Conservation (phyloP, 1,140 invertebrate species). For the Augochlora pura region DNA sequence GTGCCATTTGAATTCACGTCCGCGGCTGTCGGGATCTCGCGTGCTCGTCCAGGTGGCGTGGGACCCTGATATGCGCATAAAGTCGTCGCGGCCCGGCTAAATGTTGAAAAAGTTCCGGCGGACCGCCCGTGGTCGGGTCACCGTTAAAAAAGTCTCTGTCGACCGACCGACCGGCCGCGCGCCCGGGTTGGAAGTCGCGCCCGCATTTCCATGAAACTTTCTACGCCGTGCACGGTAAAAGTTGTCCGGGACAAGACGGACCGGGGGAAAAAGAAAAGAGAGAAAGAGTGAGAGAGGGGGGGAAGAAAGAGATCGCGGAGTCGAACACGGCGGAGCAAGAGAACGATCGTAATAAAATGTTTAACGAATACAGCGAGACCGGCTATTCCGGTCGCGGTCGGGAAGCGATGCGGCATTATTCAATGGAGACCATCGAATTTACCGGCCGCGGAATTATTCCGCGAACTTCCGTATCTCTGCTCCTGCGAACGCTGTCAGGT, state of each 20-base stretch:
- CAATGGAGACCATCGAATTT: conserved; percentile 20
- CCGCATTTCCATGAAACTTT: neutral
- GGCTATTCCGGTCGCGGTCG: neutral
- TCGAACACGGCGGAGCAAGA: neutral
- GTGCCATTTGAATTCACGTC: conserved; percentile 8
- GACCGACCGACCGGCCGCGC: too few relatives aligned
- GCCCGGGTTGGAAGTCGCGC: too few relatives aligned
- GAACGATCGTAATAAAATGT: conserved; percentile 6
- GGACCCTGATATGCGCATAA: neutral
- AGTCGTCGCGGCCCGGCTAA: neutral
- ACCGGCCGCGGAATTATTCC: conserved; percentile 15
- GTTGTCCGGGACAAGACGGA: neutral
- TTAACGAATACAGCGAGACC: conserved; percentile 29
- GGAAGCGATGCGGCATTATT: conserved; percentile 11
- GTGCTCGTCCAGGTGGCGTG: neutral
- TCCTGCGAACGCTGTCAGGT: conserved; percentile 21
- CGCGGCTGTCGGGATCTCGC: neutral
- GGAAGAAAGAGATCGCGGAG: too few relatives aligned
- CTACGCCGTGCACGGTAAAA: neutral
- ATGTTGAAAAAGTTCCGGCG: neutral
- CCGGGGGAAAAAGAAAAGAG: too few relatives aligned
- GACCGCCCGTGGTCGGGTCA: neutral
- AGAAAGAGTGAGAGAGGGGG: too few relatives aligned
- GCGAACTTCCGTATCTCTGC: neutral
- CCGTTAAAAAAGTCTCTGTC: neutral